Conservation (phyloP, 2,888 invertebrate genomes). For the Trichopoda pennipes region DNA sequence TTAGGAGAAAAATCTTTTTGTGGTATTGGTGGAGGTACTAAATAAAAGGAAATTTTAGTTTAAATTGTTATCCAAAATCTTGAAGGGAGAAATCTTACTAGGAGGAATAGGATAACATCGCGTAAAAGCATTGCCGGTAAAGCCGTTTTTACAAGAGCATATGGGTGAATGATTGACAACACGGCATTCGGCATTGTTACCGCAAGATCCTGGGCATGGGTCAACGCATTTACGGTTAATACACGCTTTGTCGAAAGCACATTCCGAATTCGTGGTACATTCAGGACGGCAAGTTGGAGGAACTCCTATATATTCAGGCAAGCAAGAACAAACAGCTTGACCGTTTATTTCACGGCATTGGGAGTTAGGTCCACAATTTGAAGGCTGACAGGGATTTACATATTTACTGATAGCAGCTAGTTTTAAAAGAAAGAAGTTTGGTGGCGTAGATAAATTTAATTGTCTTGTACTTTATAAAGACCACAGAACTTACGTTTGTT, state of each 20-base stretch:
- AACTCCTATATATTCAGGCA: constrained; percentile 83
- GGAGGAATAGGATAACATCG: constrained; percentile 82
- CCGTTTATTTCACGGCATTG: constrained; percentile 84
- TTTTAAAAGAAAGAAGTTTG: constrained; percentile 13
- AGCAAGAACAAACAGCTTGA: constrained; percentile 85
- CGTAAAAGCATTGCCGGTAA: constrained; percentile 89
- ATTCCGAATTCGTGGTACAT: constrained; percentile 85
- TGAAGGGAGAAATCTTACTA: constrained; percentile 76
- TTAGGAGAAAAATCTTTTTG: constrained; percentile 81
- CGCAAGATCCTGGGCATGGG: constrained; percentile 85
- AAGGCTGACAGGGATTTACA: constrained; percentile 84
- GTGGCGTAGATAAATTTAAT: background rate
- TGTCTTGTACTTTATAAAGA: background rate
- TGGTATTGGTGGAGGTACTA: constrained; percentile 68
- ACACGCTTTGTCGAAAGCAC: constrained; percentile 84
- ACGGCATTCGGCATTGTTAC: constrained; percentile 86
- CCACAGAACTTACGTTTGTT: constrained; percentile 81
- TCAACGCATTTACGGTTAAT: constrained; percentile 85
- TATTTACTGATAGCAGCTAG: constrained; percentile 77
- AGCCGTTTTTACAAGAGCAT: constrained; percentile 86
- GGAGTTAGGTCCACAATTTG: constrained; percentile 86
- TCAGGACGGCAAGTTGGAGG: constrained; percentile 87
- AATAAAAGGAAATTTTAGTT: background rate
- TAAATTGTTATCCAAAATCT: background rate
- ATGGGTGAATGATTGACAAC: constrained; percentile 89